Percentiles rank a stretch among this genome's conserved stretches.
These are phyloP conservation scores for Neodiprion pinetum DNA, from an alignment of 1,140 invertebrate genomes.

Conservation along the genomic window DNA sequence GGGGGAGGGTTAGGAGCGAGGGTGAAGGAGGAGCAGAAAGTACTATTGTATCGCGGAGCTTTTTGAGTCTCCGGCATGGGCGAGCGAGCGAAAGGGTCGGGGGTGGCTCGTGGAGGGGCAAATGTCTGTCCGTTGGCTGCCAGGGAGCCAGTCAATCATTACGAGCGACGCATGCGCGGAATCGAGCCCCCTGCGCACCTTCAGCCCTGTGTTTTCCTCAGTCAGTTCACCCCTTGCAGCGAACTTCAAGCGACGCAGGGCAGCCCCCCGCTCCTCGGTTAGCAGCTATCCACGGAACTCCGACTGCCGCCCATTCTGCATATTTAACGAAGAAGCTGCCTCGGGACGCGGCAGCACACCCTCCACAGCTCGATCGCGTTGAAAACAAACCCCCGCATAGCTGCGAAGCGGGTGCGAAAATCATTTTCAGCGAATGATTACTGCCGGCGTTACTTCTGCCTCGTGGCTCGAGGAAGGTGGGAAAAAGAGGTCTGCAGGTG, in stretches of 20 bases:
- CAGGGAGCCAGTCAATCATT: slow-evolving; percentile 65
- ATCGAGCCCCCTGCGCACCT: slow-evolving; percentile 7
- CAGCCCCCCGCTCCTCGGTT: not conserved
- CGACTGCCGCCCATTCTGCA: slow-evolving; percentile 61
- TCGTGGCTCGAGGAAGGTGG: too few relatives aligned
- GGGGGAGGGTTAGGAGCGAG: slow-evolving; percentile 22
- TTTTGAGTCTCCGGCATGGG: slow-evolving; percentile 6
- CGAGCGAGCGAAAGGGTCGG: slow-evolving; percentile 33
- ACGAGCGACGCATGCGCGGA: slow-evolving; percentile 59
- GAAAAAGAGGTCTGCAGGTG: too few relatives aligned
- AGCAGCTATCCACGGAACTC: slow-evolving; percentile 4
- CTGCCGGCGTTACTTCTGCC: too few relatives aligned
- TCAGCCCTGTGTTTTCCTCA: slow-evolving; percentile 47
- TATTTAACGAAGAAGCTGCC: slow-evolving; percentile 61
- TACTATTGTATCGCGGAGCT: slow-evolving; percentile 4
- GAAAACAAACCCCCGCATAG: not conserved
- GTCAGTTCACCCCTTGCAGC: slow-evolving; percentile 25
- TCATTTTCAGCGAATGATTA: too few relatives aligned
- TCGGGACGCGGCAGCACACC: slow-evolving; percentile 56
- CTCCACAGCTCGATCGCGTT: slow-evolving; percentile 31
- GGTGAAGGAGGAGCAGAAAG: slow-evolving; percentile 9
- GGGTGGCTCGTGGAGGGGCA: slow-evolving; percentile 45
- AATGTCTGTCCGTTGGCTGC: slow-evolving; percentile 64
- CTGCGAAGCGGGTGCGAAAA: too few relatives aligned
- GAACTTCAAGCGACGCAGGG: slow-evolving; percentile 4